Evolutionary conservation across 2,888 invertebrate species (phyloP).

Genomic region (Lasioglossum lativentre): DNA sequence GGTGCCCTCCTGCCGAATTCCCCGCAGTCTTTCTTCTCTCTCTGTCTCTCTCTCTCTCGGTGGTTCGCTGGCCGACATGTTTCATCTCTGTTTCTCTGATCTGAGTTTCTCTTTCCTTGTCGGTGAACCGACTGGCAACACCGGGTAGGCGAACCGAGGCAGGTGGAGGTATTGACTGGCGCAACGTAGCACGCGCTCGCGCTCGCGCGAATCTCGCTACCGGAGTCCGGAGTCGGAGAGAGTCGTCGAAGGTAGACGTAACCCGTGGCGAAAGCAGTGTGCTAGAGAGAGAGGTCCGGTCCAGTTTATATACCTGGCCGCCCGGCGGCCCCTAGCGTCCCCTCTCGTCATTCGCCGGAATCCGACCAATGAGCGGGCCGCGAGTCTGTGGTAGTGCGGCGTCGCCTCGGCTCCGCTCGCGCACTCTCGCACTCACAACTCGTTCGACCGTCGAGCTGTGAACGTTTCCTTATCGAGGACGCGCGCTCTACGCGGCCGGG

Average conservation of each 20-base stretch:
- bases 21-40: constrained; percentile 44
- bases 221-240: constrained; percentile 21
- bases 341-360: constrained; percentile 55
- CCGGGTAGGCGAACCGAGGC: constrained; percentile 59
- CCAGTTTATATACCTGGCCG: constrained; percentile 42
- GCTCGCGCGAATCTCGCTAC: constrained; percentile 71
- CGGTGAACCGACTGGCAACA: constrained; percentile 49
- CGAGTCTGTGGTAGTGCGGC: constrained; percentile 66
- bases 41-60: constrained; percentile 25
- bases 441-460: constrained; percentile 75
- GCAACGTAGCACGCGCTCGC: constrained; percentile 73
- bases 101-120: constrained; percentile 3
- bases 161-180: constrained; percentile 73
- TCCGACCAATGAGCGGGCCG: constrained; percentile 61
- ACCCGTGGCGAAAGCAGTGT: constrained; percentile 10
- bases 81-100: constrained; percentile 14
- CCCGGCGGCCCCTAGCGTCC: constrained; percentile 44
- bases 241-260: constrained; percentile 38
- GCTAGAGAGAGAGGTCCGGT: constrained; percentile 42
- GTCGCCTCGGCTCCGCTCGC: constrained; percentile 61
- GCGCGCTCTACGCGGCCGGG: constrained; percentile 7
- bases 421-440: constrained; percentile 79
- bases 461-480: constrained; percentile 62
- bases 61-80: neutral
- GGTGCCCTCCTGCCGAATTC: constrained; percentile 59